These are phyloP conservation scores for Lethrus apterus DNA, from an alignment of 1,140 invertebrate species.

Conservation along the genomic window DNA sequence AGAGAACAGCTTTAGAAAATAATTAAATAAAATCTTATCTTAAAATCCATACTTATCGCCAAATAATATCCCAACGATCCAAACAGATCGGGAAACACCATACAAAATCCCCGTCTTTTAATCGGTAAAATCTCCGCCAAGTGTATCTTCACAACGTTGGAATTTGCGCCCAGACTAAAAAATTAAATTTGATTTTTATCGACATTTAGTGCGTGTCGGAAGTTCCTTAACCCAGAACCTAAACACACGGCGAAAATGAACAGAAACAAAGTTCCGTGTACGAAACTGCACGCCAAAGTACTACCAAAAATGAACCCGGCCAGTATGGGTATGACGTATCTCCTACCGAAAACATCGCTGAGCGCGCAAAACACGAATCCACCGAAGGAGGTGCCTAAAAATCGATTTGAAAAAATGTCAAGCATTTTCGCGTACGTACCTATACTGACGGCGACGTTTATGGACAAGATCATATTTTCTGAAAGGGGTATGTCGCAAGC, in stretches of 20 bases:
- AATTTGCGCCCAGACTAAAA: conserved; percentile 25
- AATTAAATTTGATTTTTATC: conserved; percentile 1
- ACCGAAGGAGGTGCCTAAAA: conserved; percentile 28
- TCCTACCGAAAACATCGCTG: conserved; percentile 30
- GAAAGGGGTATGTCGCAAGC: conserved; percentile 24
- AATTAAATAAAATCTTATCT: not conserved
- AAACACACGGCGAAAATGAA: conserved; percentile 20
- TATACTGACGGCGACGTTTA: conserved; percentile 17
- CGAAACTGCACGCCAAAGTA: conserved; percentile 27
- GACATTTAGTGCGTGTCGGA: not conserved
- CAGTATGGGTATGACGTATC: conserved; percentile 22
- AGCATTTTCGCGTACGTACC: conserved; percentile 15
- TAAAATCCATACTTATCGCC: conserved; percentile 16
- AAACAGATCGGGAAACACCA: conserved; percentile 24
- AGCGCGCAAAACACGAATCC: conserved; percentile 22
- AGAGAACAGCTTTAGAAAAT: no score
- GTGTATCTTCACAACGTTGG: conserved; percentile 23
- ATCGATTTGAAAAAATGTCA: conserved; percentile 1
- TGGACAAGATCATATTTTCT: conserved; percentile 14
- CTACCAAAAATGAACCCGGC: conserved; percentile 26
- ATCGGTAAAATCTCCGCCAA: conserved; percentile 25
- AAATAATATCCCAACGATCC: conserved; percentile 26
- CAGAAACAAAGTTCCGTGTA: conserved; percentile 23
- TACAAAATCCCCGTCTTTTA: conserved; percentile 21
- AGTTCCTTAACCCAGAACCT: conserved; percentile 25